These are phyloP conservation scores for Orientallactaga bullata DNA, from an alignment of 2,113 vertebrate genomes.

Conservation along the genomic window DNA sequence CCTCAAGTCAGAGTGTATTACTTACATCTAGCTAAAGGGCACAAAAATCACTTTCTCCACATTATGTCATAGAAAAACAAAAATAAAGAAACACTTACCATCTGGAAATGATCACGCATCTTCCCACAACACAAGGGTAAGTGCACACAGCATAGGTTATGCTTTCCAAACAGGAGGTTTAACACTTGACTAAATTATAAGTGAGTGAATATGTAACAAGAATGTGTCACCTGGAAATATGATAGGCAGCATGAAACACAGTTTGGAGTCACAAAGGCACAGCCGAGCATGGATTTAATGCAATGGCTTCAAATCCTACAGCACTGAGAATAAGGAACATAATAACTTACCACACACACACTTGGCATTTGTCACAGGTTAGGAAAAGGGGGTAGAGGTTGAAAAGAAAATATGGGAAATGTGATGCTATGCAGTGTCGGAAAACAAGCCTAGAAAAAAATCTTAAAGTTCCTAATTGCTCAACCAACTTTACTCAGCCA, in stretches of 20 bases:
- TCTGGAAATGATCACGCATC: constrained; percentile 64
- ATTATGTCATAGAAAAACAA: constrained; percentile 49
- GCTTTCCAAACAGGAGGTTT: constrained; percentile 62
- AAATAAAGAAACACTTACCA: constrained; percentile 60
- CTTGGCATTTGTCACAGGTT: constrained; percentile 56
- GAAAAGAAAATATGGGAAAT: constrained; percentile 59
- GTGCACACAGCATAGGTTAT: constrained; percentile 54
- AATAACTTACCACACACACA: constrained; percentile 3
- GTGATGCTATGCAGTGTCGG: constrained; percentile 16
- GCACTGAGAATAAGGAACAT: constrained; percentile 56
- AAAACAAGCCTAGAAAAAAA: constrained; percentile 55
- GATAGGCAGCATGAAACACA: constrained; percentile 71
- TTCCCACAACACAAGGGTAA: constrained; percentile 38
- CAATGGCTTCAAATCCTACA: constrained; percentile 65
- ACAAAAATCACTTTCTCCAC: constrained; percentile 52
- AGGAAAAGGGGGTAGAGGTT: background rate
- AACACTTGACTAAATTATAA: constrained; percentile 64
- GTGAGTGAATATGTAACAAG: constrained; percentile 41
- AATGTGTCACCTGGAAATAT: constrained; percentile 47
- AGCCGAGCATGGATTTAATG: constrained; percentile 54
- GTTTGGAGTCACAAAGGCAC: constrained; percentile 67
- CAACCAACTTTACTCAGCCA: constrained; percentile 59
- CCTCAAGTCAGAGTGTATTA: constrained; percentile 1
- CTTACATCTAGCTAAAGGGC: constrained; percentile 25
- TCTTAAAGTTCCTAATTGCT: background rate